These are phyloP conservation scores for Labroides dimidiatus DNA, from an alignment of 2,797 vertebrate genomes.

Conservation along the genomic window DNA sequence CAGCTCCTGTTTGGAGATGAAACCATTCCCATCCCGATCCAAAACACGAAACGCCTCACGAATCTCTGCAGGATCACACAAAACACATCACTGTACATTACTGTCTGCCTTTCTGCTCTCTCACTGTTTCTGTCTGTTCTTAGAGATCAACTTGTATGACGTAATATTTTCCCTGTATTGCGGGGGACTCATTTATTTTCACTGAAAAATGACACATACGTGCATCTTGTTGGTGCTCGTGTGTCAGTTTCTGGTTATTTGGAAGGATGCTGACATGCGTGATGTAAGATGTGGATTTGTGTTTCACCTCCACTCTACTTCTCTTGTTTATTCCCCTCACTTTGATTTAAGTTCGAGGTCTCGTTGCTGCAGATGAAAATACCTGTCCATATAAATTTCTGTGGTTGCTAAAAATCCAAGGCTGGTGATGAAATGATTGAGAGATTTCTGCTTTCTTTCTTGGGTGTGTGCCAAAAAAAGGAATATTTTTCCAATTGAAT, in stretches of 20 bases:
- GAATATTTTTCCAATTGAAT: neutral
- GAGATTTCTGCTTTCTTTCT: neutral
- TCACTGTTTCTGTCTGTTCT: neutral
- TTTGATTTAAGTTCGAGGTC: neutral
- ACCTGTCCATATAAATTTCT: conserved; percentile 2
- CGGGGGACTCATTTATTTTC: neutral
- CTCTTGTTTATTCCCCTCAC: neutral
- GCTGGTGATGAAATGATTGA: conserved; percentile 3
- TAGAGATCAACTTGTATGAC: neutral
- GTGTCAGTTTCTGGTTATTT: conserved; percentile 11
- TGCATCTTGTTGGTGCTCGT: neutral
- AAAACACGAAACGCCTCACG: conserved; percentile 92
- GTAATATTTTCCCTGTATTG: neutral
- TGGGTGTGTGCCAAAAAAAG: conserved; percentile 14
- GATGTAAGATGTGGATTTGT: neutral
- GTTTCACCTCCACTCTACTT: neutral
- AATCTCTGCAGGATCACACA: conserved; percentile 85
- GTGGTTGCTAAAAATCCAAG: neutral
- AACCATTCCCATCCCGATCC: conserved; percentile 94
- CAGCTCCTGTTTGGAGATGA: conserved; percentile 97
- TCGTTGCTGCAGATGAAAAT: conserved; percentile 1
- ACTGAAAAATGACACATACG: neutral
- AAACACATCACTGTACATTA: conserved; percentile 21
- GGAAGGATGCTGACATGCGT: neutral
- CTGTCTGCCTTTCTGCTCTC: neutral